phyloP scores from a whole-genome alignment of 1,140 invertebrate genomes.

The Ridgeia piscesae region DNA sequence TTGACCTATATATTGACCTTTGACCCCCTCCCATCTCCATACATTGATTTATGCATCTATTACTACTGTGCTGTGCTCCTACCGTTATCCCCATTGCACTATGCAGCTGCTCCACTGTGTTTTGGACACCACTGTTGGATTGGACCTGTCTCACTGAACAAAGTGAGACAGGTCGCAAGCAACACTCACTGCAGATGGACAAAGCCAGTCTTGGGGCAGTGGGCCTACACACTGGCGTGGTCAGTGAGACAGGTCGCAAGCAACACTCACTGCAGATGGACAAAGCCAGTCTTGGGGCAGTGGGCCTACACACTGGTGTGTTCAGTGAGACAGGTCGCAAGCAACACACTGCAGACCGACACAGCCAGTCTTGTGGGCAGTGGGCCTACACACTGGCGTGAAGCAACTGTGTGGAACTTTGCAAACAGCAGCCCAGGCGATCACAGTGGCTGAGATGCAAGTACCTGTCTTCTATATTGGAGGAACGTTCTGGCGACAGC shows the following conservation, averaged over 20 bases:
- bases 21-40: no score
- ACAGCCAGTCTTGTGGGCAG: background rate
- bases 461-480: background rate
- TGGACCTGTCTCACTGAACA: no score
- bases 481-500: background rate
- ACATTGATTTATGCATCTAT: no score
- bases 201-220: background rate
- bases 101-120: no score
- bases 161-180: background rate
- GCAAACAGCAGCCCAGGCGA: background rate
- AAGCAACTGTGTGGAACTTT: background rate
- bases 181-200: background rate
- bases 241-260: background rate
- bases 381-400: background rate
- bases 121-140: background rate
- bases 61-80: no score
- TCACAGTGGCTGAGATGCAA: background rate
- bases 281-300: background rate
- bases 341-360: background rate
- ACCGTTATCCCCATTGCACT: background rate
- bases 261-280: background rate
- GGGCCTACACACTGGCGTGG: background rate
- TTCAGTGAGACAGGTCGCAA: background rate
- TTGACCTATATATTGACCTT: no score
- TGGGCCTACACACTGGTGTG: background rate